Base-by-base conservation (phyloP, 2,113 vertebrate genomes). In the Austrofundulus limnaeus region DNA sequence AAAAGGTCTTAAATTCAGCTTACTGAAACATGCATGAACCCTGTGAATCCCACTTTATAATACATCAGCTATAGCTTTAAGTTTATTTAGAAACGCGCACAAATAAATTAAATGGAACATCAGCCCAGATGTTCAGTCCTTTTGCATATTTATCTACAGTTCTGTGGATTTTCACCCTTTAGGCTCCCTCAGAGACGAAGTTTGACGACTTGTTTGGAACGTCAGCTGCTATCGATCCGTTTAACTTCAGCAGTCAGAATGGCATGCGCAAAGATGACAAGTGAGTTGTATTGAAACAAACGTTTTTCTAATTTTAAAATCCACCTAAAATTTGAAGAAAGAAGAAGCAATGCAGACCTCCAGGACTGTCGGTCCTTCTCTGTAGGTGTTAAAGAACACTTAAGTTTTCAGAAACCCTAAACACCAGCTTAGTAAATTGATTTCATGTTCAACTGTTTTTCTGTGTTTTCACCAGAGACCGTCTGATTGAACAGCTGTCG, bases 121-220 rank as follows among this genome's bases (percentile, higher is more conserved):
- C 1, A 49, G 3, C 12, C 20, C 6, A n/a, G 11, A 17, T 12
- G 17, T 24, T 42, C 2, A 10, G 13, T 2, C 17, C 4, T 25
- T 34, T 9, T 15, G 5, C 8, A 10, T 52, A 5, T 11, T 16
- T 37, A 6, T 14, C 41, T 12, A 3, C 9, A 53, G 0, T 24
- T 45, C 49, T 51, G 1, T 64, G 2, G 20, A 1, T 45, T 60
- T n/a, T 57, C 23, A 23, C 8, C 38, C 39, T 39, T 0, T 80
- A 98, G 96, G 89, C 76, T 70, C 84, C 93, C 4, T 88, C 92
- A 62, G 96, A 98, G 85, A 95, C 93, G 62, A 96, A 94, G 72
- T 99, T 98, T 19, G 96, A 98, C 1, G 94, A 98, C 85, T 87
- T 98, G 86, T 98, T 98, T 2, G 97, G 97, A 75, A 98, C 94